Base-by-base conservation (phyloP, 2,797 vertebrate species). In the Hippopotamyrus pictus region DNA sequence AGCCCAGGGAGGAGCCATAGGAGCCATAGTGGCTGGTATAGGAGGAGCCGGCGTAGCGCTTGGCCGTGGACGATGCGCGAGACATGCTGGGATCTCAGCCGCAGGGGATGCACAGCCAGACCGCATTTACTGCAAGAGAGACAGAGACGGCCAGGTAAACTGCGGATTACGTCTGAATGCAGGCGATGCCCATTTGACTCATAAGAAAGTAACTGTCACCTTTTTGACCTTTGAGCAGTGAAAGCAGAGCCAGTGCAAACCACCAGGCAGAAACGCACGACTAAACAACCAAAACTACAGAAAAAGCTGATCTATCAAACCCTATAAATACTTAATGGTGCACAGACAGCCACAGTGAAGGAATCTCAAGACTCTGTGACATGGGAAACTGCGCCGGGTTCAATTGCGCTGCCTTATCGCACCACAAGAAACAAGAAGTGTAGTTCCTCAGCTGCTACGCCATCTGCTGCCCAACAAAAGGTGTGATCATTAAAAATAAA, bases 41-140 rank as follows among this genome's bases (percentile, higher is more conserved):
- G 93, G 97, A 96, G 91, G 95, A 92, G 94, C 97, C 97, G 5
- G 95, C 90, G 50, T 97, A 98, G 65, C 97, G 97, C 96, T 98
- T 99, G 95, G 98, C 95, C 82, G 97, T 97, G 93, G 98, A 97
- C 92, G 98, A 98, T 90, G 98, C 96, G 89, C 98, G 98, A 94
- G 98, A 99, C 98, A 99, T 97, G 93, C 93, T 95, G 94, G 94
- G 93, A 93, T 97, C 95, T 95, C 96, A 96, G 96, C 92, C 90
- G 92, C 94, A 90, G 93, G 92, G 91, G 93, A 50, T 46, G 92
- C 92, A 89, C 91, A 95, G 94, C 94, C 96, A 94, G 96, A 96
- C 96, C 93, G 95, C 97, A 98, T 99, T 17, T 95, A 96, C 98
- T 99, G 96, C 91, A 96, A 94, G 91, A 91, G 93, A 89, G 93